Evolutionary conservation across 2,797 vertebrate genomes (phyloP).

Genomic region (Mormyrus hasselquistii): DNA sequence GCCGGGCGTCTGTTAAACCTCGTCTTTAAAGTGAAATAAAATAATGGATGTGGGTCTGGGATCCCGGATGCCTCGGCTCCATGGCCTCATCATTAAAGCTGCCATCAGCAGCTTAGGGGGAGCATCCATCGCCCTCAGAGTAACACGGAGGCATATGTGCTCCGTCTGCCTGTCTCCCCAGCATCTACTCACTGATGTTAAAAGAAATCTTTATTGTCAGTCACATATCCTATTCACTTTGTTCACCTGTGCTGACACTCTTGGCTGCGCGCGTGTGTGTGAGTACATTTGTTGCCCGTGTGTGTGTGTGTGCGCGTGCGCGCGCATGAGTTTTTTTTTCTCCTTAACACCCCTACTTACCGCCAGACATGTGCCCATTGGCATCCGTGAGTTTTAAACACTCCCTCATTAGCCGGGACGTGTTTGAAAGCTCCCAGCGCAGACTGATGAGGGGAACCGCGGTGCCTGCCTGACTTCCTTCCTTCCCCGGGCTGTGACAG

Average conservation of each 20-base stretch:
- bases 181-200: constrained; percentile 88
- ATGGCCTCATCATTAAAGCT: constrained; percentile 63
- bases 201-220: constrained; percentile 99
- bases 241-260: constrained; percentile 89
- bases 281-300: constrained; percentile 27
- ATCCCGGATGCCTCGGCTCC: constrained; percentile 36
- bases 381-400: constrained; percentile 81
- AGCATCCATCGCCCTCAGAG: constrained; percentile 68
- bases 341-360: constrained; percentile 37
- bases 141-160: constrained; percentile 72
- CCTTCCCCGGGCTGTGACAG: constrained; percentile 54
- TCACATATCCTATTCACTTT: constrained; percentile 97
- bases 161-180: constrained; percentile 83
- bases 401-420: constrained; percentile 94
- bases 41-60: constrained; percentile 57
- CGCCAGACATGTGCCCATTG: constrained; percentile 63
- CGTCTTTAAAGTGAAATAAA: constrained; percentile 55
- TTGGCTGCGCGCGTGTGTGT: constrained; percentile 47
- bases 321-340: constrained; percentile 44
- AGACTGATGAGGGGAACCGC: constrained; percentile 59
- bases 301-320: constrained; percentile 26
- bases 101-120: constrained; percentile 62
- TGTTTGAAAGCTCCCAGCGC: constrained; percentile 80
- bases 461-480: constrained; percentile 43
- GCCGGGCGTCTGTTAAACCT: constrained; percentile 60